Conservation (phyloP, 35 echinoderm and acorn worm genomes). For the Lytechinus pictus region DNA sequence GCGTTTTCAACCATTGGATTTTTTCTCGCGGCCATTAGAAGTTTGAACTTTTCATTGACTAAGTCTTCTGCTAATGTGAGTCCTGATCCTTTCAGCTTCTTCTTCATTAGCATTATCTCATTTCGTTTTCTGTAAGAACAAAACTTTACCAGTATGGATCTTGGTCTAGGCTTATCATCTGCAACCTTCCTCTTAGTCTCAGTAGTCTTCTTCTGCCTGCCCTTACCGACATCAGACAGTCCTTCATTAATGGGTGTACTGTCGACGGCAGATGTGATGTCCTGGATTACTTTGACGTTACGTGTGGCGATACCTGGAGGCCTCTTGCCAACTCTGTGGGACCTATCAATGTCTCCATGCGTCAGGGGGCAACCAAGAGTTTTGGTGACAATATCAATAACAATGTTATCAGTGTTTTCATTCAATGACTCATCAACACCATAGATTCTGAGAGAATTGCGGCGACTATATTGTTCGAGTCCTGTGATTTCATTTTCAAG, state of each 20-base stretch:
- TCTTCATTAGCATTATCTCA: neutral
- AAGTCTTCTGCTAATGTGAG: neutral
- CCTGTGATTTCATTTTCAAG: too few relatives aligned
- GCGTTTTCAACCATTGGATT: neutral
- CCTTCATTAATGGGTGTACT: too few relatives aligned
- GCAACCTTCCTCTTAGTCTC: neutral
- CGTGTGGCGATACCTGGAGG: neutral
- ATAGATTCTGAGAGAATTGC: too few relatives aligned
- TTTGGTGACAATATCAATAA: too few relatives aligned
- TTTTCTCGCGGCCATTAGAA: neutral
- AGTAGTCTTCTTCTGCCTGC: too few relatives aligned
- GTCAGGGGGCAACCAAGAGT: neutral
- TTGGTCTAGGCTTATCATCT: too few relatives aligned
- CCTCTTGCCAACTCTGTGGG: neutral
- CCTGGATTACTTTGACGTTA: neutral
- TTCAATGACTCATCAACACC: too few relatives aligned
- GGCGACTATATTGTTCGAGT: too few relatives aligned
- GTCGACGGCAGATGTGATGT: too few relatives aligned
- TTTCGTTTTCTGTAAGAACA: neutral
- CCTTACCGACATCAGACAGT: too few relatives aligned
- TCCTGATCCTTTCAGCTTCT: neutral
- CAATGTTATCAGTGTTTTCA: too few relatives aligned
- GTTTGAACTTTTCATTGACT: neutral
- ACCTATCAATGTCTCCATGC: neutral
- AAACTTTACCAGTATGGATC: neutral